Evolutionary conservation across 2,113 vertebrate genomes (phyloP).

Genomic region (Zosterops borbonicus): DNA sequence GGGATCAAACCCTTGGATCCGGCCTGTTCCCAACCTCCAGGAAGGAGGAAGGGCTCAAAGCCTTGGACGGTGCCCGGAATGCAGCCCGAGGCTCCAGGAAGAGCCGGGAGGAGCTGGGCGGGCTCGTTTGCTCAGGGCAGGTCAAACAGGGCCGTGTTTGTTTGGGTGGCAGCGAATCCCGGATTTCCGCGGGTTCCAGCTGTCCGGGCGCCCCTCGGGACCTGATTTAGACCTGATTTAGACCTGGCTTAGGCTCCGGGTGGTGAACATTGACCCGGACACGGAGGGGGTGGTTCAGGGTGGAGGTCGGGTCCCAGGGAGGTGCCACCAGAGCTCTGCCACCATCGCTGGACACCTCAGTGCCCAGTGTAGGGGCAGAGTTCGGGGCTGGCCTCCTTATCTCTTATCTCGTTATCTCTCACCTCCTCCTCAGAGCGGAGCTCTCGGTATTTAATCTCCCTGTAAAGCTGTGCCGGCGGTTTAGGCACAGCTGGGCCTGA

Average conservation of each 20-base stretch:
- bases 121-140: background rate
- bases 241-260: background rate
- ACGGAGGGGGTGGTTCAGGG: background rate
- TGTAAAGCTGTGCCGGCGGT: background rate
- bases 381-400: background rate
- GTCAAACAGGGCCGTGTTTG: background rate
- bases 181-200: background rate
- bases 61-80: background rate
- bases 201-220: background rate
- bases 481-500: background rate
- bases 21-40: rapidly evolving
- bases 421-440: background rate
- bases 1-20: background rate
- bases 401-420: background rate
- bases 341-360: rapidly evolving
- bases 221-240: background rate
- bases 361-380: rapidly evolving
- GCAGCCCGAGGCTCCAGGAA: background rate
- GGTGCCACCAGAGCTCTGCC: background rate
- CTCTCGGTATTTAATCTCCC: rapidly evolving
- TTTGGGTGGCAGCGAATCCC: background rate
- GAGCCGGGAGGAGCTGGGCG: background rate
- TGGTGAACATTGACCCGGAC: background rate
- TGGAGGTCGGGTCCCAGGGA: background rate
- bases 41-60: background rate